phyloP scores from a whole-genome alignment of 2,113 vertebrate species.

The Calidris pygmaea region DNA sequence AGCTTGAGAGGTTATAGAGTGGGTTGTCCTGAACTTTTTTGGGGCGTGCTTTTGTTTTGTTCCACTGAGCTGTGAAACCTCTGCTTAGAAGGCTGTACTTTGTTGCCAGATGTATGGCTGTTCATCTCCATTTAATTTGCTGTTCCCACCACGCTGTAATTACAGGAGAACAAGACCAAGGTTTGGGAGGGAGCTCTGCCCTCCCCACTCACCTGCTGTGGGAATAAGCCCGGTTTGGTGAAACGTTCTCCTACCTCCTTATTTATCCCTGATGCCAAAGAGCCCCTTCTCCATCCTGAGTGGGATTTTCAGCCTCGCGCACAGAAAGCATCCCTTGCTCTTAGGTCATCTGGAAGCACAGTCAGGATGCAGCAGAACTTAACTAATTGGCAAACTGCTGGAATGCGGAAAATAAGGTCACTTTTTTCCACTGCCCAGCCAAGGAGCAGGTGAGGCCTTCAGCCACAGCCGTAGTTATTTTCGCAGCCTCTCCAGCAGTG shows the following conservation, averaged over 20 bases:
- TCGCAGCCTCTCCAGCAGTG: background rate
- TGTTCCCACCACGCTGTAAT: background rate
- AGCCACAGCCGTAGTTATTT: background rate
- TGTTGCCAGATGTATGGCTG: background rate
- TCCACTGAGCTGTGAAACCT: background rate
- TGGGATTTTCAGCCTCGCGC: background rate
- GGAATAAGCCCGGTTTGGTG: background rate
- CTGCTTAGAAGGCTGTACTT: background rate
- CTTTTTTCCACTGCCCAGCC: background rate
- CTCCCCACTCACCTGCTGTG: background rate
- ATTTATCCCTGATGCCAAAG: background rate
- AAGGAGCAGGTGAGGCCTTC: background rate
- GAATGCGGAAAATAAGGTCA: background rate
- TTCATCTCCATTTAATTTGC: background rate
- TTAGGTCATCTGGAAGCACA: background rate
- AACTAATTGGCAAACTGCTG: constrained; percentile 10
- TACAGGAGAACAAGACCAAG: background rate
- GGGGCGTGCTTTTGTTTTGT: background rate
- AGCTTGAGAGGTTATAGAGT: background rate
- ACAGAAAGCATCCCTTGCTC: background rate
- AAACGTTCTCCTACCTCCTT: background rate
- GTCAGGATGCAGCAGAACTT: background rate
- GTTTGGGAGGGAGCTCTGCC: background rate
- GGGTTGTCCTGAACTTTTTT: background rate
- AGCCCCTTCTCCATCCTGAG: background rate